Evolutionary conservation across 2,888 invertebrate species (phyloP), one percentile per base, ranked within the genome.

Genomic region (Cryptocheilus praepositus): DNA sequence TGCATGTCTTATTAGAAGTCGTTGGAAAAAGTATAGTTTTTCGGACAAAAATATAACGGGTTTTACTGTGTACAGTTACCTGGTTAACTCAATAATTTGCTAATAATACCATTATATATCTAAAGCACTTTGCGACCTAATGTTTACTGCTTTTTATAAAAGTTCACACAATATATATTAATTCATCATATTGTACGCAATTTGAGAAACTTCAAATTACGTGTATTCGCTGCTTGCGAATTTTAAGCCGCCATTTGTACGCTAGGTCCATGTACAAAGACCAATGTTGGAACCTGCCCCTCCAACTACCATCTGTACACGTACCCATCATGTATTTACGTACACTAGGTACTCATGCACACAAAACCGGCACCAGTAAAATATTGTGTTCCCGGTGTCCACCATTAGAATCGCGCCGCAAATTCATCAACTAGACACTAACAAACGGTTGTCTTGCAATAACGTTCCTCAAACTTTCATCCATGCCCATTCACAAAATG

Each of bases 181-280:
- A 36, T 7, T 2, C 3, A 36, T 11, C 7, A 11, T 36, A 36
- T 11, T 36, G 1, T 11, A 36, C 36, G 25, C 21, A 18, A 11
- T 52, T 52, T 21, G 15, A 53, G 19, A 22, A 2, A n/a, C 25
- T 25, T 0, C 52, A 22, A 4, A 22, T 8, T 22, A 53, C 11
- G 22, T 8, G 52, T 13, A 11, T 21, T 22, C 16, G 49, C 5
- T 5, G 13, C 49, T 70, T 57, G 72, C 73, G 76, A 80, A 76
- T 81, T 81, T 78, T 71, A 61, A 74, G 64, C 70, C 82, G 85
- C 85, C 85, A 85, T 85, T 85, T 81, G 68, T 85, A 85, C 85
- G 85, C 78, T 71, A 63, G 71, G 74, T 80, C 74, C 73, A 77
- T 82, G 72, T 80, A 73, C 79, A 58, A 73, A 77, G 76, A 71